Evolutionary conservation across 2,888 invertebrate genomes (phyloP).

Genomic region (Galeopsomyia nigrocyanea): DNA sequence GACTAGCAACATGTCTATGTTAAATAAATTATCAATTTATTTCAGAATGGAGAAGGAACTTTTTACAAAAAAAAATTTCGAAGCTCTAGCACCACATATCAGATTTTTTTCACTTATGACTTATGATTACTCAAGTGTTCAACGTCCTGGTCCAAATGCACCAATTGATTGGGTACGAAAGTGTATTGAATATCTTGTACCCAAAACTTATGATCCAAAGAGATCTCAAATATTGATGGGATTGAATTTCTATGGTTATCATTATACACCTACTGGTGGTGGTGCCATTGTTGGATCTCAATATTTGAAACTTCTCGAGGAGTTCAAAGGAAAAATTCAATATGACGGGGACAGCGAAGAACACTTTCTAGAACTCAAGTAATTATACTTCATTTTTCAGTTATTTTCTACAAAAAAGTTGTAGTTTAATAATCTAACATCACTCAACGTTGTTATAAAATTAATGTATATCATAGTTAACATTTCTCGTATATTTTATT

Average conservation of each 20-base stretch:
- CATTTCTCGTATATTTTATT: conserved; percentile 10
- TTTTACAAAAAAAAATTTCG: conserved; percentile 82
- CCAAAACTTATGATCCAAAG: conserved; percentile 73
- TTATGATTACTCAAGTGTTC: conserved; percentile 90
- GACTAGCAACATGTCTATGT: not conserved
- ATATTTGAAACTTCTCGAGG: conserved; percentile 82
- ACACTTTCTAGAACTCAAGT: conserved; percentile 90
- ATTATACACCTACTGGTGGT: conserved; percentile 86
- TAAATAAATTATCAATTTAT: conserved; percentile 16
- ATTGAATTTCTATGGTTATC: conserved; percentile 94
- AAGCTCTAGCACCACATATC: conserved; percentile 81
- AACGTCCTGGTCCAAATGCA: conserved; percentile 90
- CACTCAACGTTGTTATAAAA: not conserved
- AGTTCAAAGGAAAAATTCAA: conserved; percentile 81
- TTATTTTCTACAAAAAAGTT: conserved; percentile 3
- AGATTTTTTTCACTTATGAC: conserved; percentile 96
- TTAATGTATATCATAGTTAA: conserved; percentile 4
- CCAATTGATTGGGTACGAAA: conserved; percentile 86
- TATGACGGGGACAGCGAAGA: conserved; percentile 86
- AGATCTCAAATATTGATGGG: conserved; percentile 88
- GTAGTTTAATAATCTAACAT: conserved; percentile 13
- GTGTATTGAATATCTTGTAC: conserved; percentile 82
- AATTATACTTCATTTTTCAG: conserved; percentile 62
- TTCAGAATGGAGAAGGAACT: conserved; percentile 69
- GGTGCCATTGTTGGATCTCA: conserved; percentile 85